phyloP scores from a whole-genome alignment of 2,797 vertebrate genomes.

The Microctenopoma steveboyesi region DNA sequence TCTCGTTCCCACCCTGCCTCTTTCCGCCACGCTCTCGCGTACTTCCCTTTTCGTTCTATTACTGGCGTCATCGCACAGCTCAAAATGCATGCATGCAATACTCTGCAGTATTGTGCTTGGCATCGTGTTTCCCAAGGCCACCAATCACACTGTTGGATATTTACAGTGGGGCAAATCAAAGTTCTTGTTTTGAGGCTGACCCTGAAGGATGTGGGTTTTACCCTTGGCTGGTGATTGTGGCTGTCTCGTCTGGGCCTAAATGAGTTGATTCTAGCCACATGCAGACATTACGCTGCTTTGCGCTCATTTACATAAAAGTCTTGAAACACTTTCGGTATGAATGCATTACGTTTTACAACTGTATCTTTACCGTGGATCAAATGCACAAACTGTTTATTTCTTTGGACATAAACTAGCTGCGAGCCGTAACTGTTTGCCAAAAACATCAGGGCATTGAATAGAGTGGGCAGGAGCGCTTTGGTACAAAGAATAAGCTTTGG shows the following conservation, averaged over 20 bases:
- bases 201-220: slow-evolving; percentile 82
- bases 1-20: slow-evolving; percentile 48
- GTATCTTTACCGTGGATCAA: slow-evolving; percentile 19
- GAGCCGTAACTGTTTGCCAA: slow-evolving; percentile 4
- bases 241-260: slow-evolving; percentile 77
- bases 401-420: background rate
- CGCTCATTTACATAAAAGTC: slow-evolving; percentile 54
- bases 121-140: slow-evolving; percentile 37
- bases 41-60: slow-evolving; percentile 67
- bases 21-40: slow-evolving; percentile 39
- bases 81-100: slow-evolving; percentile 15
- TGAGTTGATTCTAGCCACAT: slow-evolving; percentile 62
- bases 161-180: slow-evolving; percentile 72
- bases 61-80: slow-evolving; percentile 15
- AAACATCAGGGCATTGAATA: slow-evolving; percentile 1
- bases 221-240: slow-evolving; percentile 79
- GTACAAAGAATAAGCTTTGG: slow-evolving; percentile 33
- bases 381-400: slow-evolving; percentile 14
- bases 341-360: slow-evolving; percentile 24
- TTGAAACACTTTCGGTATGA: slow-evolving; percentile 41
- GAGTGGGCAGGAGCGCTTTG: background rate
- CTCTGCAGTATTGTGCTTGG: slow-evolving; percentile 33
- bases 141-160: slow-evolving; percentile 69
- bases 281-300: slow-evolving; percentile 47
- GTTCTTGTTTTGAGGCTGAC: slow-evolving; percentile 81